Conservation (phyloP, 1,140 invertebrate species). For the Orchesella cincta region DNA sequence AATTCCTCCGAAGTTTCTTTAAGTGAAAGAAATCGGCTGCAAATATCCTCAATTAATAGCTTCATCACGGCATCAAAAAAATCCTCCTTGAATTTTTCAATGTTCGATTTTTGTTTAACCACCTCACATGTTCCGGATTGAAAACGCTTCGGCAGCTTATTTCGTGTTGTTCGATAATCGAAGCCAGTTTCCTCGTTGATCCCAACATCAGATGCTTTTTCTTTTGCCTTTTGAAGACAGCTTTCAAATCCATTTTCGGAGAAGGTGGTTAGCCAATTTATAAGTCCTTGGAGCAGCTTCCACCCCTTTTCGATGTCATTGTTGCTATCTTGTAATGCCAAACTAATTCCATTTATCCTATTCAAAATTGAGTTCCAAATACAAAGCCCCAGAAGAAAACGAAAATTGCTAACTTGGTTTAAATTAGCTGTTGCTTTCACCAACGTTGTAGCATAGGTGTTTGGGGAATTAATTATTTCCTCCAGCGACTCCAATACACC, state of each 20-base stretch:
- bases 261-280: neutral
- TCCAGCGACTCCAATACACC: too few relatives aligned
- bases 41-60: too few relatives aligned
- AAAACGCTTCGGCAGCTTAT: neutral
- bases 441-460: too few relatives aligned
- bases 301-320: neutral
- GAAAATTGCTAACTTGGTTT: neutral
- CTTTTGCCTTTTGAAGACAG: neutral
- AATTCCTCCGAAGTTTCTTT: too few relatives aligned
- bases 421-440: too few relatives aligned
- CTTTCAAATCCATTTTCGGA: neutral
- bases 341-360: neutral
- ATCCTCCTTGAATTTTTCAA: neutral
- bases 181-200: too few relatives aligned
- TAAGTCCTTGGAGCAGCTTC: neutral
- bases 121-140: neutral
- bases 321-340: neutral
- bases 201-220: neutral
- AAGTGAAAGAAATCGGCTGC: too few relatives aligned
- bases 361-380: neutral
- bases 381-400: neutral
- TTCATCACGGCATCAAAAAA: slow-evolving; percentile 22
- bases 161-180: too few relatives aligned
- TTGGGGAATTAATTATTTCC: too few relatives aligned
- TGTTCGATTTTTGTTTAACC: neutral